phyloP scores from a whole-genome alignment of 2,113 vertebrate species.

The Notechis scutatus region DNA sequence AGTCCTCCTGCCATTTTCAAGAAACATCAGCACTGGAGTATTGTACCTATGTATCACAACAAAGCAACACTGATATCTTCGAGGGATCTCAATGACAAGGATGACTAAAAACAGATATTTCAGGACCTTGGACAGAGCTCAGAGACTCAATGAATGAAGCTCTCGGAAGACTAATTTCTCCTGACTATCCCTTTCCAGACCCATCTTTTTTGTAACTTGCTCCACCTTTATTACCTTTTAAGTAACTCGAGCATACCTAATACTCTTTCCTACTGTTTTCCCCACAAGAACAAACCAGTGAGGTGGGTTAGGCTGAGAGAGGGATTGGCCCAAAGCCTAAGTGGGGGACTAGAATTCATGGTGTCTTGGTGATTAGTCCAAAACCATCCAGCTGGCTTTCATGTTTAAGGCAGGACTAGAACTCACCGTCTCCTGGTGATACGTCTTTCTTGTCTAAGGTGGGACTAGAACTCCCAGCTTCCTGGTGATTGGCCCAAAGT shows the following conservation, averaged over 20 bases:
- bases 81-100: neutral
- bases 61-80: neutral
- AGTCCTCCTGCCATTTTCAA: neutral
- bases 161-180: neutral
- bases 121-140: neutral
- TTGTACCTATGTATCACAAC: neutral
- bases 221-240: neutral
- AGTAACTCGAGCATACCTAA: neutral
- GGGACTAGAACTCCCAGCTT: too few species aligned
- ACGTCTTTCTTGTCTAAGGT: too few species aligned
- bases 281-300: neutral
- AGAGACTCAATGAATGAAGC: neutral
- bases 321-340: neutral
- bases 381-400: neutral
- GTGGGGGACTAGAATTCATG: neutral
- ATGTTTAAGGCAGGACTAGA: neutral
- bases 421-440: neutral
- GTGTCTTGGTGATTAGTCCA: neutral
- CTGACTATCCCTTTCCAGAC: neutral
- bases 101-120: neutral
- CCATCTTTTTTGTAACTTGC: neutral
- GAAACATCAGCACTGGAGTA: neutral
- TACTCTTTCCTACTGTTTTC: neutral
- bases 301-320: neutral
- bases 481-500: too few species aligned